Percentiles rank a stretch among this genome's conserved stretches.
phyloP scores from a whole-genome alignment of 2,797 vertebrate species.

The Coluber constrictor region DNA sequence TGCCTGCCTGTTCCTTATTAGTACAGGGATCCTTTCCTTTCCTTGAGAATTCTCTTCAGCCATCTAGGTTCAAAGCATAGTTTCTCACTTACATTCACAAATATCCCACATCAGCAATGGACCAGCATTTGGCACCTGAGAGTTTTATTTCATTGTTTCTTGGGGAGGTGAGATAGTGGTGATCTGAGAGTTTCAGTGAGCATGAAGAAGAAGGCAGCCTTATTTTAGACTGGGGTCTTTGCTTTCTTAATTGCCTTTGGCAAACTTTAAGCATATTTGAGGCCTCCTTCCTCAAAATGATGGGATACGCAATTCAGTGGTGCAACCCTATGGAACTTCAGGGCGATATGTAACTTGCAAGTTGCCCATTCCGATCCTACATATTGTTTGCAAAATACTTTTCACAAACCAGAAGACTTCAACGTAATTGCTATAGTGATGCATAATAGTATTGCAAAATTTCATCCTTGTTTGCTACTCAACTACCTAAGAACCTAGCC shows the following conservation, averaged over 20 bases:
- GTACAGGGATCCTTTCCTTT: background rate
- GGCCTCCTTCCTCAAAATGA: background rate
- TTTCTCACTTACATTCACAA: background rate
- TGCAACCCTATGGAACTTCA: background rate
- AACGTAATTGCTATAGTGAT: background rate
- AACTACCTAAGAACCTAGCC: background rate
- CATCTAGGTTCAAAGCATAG: background rate
- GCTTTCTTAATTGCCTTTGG: background rate
- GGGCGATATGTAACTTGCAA: background rate
- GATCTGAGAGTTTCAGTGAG: background rate
- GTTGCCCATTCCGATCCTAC: background rate
- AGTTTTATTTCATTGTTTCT: background rate
- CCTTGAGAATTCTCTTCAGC: background rate
- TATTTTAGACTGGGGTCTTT: background rate
- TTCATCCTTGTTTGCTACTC: background rate
- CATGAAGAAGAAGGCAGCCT: background rate
- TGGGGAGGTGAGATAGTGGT: background rate
- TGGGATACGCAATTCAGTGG: background rate
- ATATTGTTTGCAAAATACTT: background rate
- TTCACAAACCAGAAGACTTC: background rate
- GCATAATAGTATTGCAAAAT: background rate
- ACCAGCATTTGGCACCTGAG: background rate
- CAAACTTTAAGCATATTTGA: background rate
- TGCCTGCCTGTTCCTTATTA: background rate
- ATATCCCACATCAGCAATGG: background rate